A percentile compares a stretch with the other conserved stretches of the same genome.
phyloP scores from a whole-genome alignment of 2,888 invertebrate species.

The Apodemia mormo region DNA sequence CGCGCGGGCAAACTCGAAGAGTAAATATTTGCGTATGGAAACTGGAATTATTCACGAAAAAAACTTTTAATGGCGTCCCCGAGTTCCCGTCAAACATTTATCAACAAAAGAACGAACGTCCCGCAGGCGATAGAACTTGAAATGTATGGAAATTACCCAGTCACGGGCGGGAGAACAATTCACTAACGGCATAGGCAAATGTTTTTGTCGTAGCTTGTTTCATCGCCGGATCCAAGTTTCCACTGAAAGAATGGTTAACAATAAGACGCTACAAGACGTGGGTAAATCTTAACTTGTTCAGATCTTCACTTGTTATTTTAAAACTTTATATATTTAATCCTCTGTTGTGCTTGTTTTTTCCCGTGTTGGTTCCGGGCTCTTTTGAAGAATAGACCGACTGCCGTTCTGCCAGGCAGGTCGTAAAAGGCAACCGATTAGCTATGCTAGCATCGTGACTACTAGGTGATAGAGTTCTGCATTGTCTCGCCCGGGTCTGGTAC shows the following conservation, averaged over 20 bases:
- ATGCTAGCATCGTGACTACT: too few species aligned
- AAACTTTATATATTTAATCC: neutral
- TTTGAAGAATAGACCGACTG: too few species aligned
- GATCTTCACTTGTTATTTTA: constrained; percentile 1
- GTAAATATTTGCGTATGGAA: constrained; percentile 82
- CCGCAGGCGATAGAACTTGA: constrained; percentile 82
- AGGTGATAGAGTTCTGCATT: too few species aligned
- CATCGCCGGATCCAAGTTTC: constrained; percentile 64
- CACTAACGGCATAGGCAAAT: constrained; percentile 80
- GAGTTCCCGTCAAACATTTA: constrained; percentile 82
- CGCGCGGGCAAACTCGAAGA: constrained; percentile 70
- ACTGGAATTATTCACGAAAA: constrained; percentile 81
- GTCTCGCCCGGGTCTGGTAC: too few species aligned
- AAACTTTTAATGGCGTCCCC: constrained; percentile 82
- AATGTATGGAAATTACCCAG: constrained; percentile 82
- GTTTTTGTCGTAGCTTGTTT: constrained; percentile 80
- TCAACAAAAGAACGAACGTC: constrained; percentile 82
- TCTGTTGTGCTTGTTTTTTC: too few species aligned
- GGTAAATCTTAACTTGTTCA: constrained; percentile 5
- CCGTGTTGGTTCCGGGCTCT: too few species aligned
- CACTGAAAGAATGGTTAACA: constrained; percentile 38
- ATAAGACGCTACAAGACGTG: constrained; percentile 27
- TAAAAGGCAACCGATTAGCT: too few species aligned
- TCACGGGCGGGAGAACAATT: constrained; percentile 80
- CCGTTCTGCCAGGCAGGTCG: too few species aligned